Conservation (phyloP, 2,888 invertebrate species). For the Mactromeris polynyma region DNA sequence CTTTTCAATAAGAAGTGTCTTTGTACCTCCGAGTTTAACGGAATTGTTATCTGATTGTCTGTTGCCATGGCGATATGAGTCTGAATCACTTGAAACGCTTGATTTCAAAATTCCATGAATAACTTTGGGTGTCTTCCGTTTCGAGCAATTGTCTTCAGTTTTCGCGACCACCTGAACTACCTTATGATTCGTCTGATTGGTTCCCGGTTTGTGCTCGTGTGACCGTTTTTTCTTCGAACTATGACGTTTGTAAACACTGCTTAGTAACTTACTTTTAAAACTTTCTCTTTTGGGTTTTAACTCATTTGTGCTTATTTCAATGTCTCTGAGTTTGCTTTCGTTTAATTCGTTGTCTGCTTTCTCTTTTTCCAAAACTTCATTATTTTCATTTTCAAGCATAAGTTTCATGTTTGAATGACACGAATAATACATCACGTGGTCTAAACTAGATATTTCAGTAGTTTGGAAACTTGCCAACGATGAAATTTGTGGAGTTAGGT, state of each 20-base stretch:
- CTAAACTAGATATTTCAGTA: slow-evolving; percentile 31
- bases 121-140: slow-evolving; percentile 5
- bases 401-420: slow-evolving; percentile 48
- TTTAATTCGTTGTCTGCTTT: slow-evolving; percentile 56
- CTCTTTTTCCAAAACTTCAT: slow-evolving; percentile 31
- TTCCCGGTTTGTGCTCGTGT: slow-evolving; percentile 15
- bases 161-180: slow-evolving; percentile 32
- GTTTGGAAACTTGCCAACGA: slow-evolving; percentile 35
- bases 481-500: slow-evolving; percentile 48
- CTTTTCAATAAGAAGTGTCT: slow-evolving; percentile 47
- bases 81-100: slow-evolving; percentile 59
- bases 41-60: slow-evolving; percentile 3
- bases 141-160: background rate
- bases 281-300: slow-evolving; percentile 20
- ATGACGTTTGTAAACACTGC: slow-evolving; percentile 28
- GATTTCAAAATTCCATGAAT: slow-evolving; percentile 52
- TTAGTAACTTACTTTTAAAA: slow-evolving; percentile 45
- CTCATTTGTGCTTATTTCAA: slow-evolving; percentile 22
- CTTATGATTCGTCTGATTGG: background rate
- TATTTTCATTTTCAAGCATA: slow-evolving; percentile 35
- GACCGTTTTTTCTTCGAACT: slow-evolving; percentile 32
- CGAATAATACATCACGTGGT: slow-evolving; percentile 42
- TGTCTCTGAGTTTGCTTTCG: slow-evolving; percentile 54
- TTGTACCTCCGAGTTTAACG: slow-evolving; percentile 30
- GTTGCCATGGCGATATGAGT: slow-evolving; percentile 11